Evolutionary conservation across 2,888 invertebrate species (phyloP), one percentile per base, ranked within the genome.

Genomic region (Acanthosepion pharaonis): DNA sequence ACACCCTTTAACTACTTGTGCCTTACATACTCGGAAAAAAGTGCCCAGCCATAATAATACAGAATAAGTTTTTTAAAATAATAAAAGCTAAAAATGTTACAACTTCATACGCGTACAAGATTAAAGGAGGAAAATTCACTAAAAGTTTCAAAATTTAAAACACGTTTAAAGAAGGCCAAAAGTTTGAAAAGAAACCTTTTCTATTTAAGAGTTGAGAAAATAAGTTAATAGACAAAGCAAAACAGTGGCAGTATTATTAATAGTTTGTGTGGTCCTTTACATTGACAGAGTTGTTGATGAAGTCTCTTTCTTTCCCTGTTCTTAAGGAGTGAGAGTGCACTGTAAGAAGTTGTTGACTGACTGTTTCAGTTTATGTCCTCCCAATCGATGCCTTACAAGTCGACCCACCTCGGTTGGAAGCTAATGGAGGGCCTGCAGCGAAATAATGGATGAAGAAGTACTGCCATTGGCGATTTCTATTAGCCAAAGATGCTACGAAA

Each of bases 401-500:
- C 78, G n/a, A 78, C n/a, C 33, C 78, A 15, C n/a, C n/a, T n/a
- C n/a, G 78, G 78, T 33, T 78, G 78, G n/a, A 78, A 78, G 33
- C 78, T 78, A 78, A 78, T 78, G 78, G 78, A 78, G 78, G n/a
- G 78, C 78, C 78, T 18, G 78, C 78, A n/a, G 78, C 78, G 78
- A 78, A 78, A 78, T 78, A 78, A 78, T 78, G 78, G 78, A 78
- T 33, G n/a, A 78, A 78, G n/a, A 33, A n/a, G 33, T 11, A 78
- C 78, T 15, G 78, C 78, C 78, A 78, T 9, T 78, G 78, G 78
- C 78, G 78, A 78, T 78, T 33, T 78, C 78, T n/a, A 78, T 78
- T 78, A 78, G 78, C n/a, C n/a, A 78, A 33, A 78, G 78, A n/a
- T 33, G n/a, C n/a, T 11, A 78, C n/a, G 33, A 78, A 78, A 78